Evolutionary conservation across 2,113 vertebrate species (phyloP).

Genomic region (Phocoena phocoena): DNA sequence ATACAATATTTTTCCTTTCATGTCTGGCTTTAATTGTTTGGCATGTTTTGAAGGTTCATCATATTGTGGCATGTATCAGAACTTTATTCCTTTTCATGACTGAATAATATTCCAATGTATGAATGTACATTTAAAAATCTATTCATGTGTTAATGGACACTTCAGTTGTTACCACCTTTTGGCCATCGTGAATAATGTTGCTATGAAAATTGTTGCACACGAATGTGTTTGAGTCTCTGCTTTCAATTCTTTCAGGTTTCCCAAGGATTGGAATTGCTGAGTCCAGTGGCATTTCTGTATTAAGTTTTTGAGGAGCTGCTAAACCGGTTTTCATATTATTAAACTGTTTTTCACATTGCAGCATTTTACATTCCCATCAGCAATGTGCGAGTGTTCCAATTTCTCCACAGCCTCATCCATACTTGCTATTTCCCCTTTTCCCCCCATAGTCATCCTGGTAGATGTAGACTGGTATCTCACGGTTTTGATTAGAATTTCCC

Average conservation of each 20-base stretch:
- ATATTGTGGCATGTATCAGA: background rate
- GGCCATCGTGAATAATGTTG: background rate
- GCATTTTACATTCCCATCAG: background rate
- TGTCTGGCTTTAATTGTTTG: background rate
- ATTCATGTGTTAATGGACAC: background rate
- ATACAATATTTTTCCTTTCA: background rate
- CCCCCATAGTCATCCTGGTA: background rate
- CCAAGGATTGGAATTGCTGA: background rate
- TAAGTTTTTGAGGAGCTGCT: background rate
- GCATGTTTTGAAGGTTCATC: background rate
- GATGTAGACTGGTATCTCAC: background rate
- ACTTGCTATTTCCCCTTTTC: background rate
- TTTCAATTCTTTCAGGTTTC: background rate
- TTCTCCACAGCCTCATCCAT: background rate
- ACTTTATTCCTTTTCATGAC: background rate
- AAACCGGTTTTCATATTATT: background rate
- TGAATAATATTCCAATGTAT: background rate
- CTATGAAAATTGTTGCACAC: background rate
- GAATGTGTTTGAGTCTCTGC: background rate
- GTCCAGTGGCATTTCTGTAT: background rate
- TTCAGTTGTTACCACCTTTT: background rate
- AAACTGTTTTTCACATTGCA: background rate
- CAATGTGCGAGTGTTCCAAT: background rate
- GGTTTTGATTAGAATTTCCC: background rate
- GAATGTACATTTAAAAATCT: background rate